Conservation (phyloP, 2,113 vertebrate genomes). For the Actinemys pallida region DNA sequence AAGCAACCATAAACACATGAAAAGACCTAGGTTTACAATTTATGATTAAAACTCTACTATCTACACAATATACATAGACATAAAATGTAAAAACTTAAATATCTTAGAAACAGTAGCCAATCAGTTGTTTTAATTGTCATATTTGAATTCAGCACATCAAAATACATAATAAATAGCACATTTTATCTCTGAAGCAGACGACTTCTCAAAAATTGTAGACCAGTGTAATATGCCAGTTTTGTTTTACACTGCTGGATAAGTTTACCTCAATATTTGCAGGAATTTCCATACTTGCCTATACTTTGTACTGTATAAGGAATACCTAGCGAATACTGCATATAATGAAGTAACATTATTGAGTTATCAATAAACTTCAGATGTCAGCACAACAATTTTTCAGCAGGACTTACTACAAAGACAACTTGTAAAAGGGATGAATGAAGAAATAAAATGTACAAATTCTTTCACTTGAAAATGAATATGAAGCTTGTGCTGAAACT, state of each 20-base stretch:
- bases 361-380: background rate
- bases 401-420: background rate
- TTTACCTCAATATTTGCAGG: background rate
- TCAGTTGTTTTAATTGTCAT: too few relatives aligned
- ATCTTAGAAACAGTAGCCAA: too few relatives aligned
- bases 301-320: background rate
- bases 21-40: too few relatives aligned
- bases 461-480: background rate
- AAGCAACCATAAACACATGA: too few relatives aligned
- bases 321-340: background rate
- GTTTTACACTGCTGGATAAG: rapidly evolving
- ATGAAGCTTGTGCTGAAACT: background rate
- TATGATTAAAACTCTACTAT: too few relatives aligned
- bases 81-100: too few relatives aligned
- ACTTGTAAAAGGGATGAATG: constrained; percentile 2
- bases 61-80: too few relatives aligned
- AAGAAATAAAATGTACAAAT: background rate
- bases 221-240: background rate
- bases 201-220: too few relatives aligned
- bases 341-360: background rate
- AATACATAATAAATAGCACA: too few relatives aligned
- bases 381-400: background rate
- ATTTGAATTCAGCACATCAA: too few relatives aligned
- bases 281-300: background rate
- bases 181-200: too few relatives aligned